These are phyloP conservation scores for Tridacna gigas DNA, from an alignment of 2,888 invertebrate genomes.

Conservation along the genomic window DNA sequence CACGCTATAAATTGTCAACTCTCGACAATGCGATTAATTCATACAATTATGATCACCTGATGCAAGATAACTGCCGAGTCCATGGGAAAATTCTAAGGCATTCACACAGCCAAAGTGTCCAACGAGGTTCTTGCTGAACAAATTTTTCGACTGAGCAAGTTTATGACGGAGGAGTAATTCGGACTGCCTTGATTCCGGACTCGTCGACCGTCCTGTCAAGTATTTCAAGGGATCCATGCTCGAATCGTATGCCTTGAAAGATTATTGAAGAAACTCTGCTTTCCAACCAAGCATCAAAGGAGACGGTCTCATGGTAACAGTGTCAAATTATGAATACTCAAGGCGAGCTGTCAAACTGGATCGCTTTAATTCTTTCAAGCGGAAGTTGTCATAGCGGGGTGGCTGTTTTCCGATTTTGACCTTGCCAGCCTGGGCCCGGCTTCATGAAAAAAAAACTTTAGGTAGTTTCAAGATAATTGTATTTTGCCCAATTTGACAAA, in stretches of 20 bases:
- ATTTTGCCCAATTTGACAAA: too few relatives aligned
- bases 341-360: neutral
- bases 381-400: neutral
- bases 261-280: too few relatives aligned
- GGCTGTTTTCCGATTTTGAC: neutral
- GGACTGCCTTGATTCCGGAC: conserved; percentile 13
- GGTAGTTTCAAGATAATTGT: too few relatives aligned
- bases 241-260: neutral
- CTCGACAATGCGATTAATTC: too few relatives aligned
- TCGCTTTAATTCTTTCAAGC: neutral
- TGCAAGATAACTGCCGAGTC: conserved; percentile 92
- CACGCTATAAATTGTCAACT: too few relatives aligned
- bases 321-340: too few relatives aligned
- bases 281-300: too few relatives aligned
- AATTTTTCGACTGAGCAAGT: conserved; percentile 58
- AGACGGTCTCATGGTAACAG: too few relatives aligned
- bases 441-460: too few relatives aligned
- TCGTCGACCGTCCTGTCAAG: conserved; percentile 23
- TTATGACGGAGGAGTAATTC: conserved; percentile 64
- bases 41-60: conserved; percentile 90
- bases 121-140: conserved; percentile 93
- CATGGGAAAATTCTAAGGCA: conserved; percentile 96
- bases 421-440: too few relatives aligned
- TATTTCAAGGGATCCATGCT: conserved; percentile 20
- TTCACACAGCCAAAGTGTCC: conserved; percentile 98